Evolutionary conservation across 2,113 vertebrate species (phyloP), one percentile per base, ranked within the genome.

Genomic region (Hyaena hyaena): DNA sequence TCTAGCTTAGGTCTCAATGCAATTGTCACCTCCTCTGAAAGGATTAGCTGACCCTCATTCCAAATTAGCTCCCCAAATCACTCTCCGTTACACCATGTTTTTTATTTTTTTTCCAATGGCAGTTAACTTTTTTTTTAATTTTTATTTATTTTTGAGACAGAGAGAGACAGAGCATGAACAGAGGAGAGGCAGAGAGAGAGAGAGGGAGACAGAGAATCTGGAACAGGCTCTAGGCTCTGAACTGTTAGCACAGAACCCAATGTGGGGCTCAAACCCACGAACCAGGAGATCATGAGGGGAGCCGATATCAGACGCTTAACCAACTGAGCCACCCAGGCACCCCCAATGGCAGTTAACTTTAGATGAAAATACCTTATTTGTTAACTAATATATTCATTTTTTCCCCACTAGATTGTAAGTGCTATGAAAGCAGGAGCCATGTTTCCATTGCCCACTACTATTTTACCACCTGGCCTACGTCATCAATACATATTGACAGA

Each of bases 331-430:
- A 43, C 71, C 71, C 11, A 43, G 33, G 10, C 10, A 12, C 23
- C 10, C 35, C 3, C 3, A 24, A 48, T 9, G 8, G 48, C 66
- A 86, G 69, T 61, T 80, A 94, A 88, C 45, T 81, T 86, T 33
- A 83, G 50, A 91, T 19, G 43, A 96, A 95, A 95, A 85, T 8
- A 79, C 19, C 39, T 93, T 87, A 69, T n/a, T 45, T 86, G 11
- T 80, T 95, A 91, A 85, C 33, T 81, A 73, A 86, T 77, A 55
- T 53, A 33, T 61, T 82, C 66, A 66, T 68, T 91, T 74, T 87
- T 79, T 68, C 14, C 45, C 76, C 28, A 50, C 8, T 33, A 43
- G n/a, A 28, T 0, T 86, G 2, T 76, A 86, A 81, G 2, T 10
- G 74, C 12, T 43, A 12, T 43, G 58, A 86, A 65, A 55, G 33